Evolutionary conservation across 37 sponge, comb jelly and placozoan genomes (phyloP), one percentile per base, ranked within the genome.

Genomic region (Ianthella basta): DNA sequence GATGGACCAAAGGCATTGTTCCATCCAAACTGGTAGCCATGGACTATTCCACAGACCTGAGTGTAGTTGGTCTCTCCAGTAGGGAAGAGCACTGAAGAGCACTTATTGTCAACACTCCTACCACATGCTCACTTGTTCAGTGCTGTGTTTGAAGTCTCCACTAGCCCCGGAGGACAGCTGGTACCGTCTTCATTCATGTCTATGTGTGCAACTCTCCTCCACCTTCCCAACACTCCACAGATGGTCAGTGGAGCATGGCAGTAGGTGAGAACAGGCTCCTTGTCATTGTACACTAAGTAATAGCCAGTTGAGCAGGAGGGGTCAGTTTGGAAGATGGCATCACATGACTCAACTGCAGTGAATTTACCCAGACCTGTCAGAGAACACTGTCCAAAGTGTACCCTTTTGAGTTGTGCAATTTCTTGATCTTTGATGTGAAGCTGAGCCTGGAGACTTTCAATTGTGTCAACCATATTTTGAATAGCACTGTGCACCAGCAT

Each of bases 1-100:
- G 64, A 61, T 61, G 64, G 64, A 29, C 64, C 64, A 61, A 61
- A 61, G 24, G 64, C 64, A 61, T 61, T n/a, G 29, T 4, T 61
- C 27, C 14, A 5, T 27, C 64, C 64, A 61, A 29, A 27, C 29
- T 61, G 64, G 29, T 61, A 61, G 29, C 64, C 64, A 2, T 27
- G 24, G 29, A 61, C 64, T 61, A 61, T 61, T 10, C 64, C 64
- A 61, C 64, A 61, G 24, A 61, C 29, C 64, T 61, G 64, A 61
- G 64, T 61, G 64, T 61, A 61, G 24, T n/a, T 29, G 24, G 64
- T 10, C 24, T 27, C 29, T 29, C 64, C 64, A 61, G 14, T 10
- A 29, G 29, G 64, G 64, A 61, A 61, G 29, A 29, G 27, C 24
- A 61, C 12, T 29, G 64, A 61, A 12, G 64, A 61, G 64, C 64